Evolutionary conservation across 1,140 invertebrate genomes (phyloP), one percentile per base, ranked within the genome.

Genomic region (Physella acuta): DNA sequence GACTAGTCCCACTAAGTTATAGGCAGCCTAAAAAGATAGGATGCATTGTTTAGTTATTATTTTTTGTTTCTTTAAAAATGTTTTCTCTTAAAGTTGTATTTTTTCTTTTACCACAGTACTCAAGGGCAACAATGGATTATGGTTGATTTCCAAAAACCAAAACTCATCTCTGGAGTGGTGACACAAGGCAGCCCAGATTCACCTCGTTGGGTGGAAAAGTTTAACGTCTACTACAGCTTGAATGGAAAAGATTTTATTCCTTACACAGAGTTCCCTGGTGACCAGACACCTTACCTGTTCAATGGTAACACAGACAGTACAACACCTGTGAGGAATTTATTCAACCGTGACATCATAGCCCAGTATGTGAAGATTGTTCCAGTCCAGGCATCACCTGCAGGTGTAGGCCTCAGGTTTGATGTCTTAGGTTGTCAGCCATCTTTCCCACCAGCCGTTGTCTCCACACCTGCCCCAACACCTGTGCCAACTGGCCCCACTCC

Each of bases 291-390:
- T 1, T 60, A 69, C 3, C 16, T 73, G 1, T 80, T 80, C 70
- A 61, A 53, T 28, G 77, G 72, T 8, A 78, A 79, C 44, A 70
- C 63, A 0, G 75, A 80, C 62, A 64, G 69, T 3, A 71, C 66
- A 51, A 75, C 75, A 16, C 68, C 72, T 16, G 68, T 76, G 1
- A 73, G 72, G n/a, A 72, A 74, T 14, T 70, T 76, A 16, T 80
- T 80, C 68, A 76, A 75, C 59, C 68, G 73, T 26, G 70, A 78
- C 26, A 63, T 80, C 30, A 66, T 75, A 31, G 75, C 77, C 16
- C 73, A 69, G 59, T 80, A 73, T 68, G 70, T 80, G 26, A 59
- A 73, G 28, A 66, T 78, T 52, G 55, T 71, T 28, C 75, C 75
- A 4, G 28, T 70, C 17, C 24, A 17, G 0, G 61, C 65, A 4